Base-by-base conservation (phyloP, 2,797 vertebrate species). In the Pampus argenteus region DNA sequence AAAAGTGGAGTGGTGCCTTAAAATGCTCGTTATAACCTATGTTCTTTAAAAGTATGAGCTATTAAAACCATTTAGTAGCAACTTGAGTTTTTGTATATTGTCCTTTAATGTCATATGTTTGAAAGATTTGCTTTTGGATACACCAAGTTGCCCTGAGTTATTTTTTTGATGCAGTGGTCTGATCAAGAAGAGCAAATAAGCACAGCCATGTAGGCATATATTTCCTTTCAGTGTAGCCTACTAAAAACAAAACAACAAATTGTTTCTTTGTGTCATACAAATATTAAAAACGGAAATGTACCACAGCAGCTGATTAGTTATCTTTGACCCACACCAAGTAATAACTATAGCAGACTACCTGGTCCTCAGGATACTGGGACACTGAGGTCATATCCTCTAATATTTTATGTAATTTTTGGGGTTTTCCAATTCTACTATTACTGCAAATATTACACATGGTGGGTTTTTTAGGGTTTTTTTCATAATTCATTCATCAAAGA, bases 1-100 rank as follows among this genome's bases (percentile, higher is more conserved):
- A 18, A 36, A 26, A 3, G n/a, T 56, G 3, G 18, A 28, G 2
- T 74, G 76, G 1, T 78, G 59, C 73, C 2, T 84, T 82, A 48
- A 83, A 2, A 61, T 48, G 36, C 17, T 29, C 23, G 2, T 13
- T 44, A 48, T n/a, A 60, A 56, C 3, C 11, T n/a, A 3, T 2
- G 23, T 3, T 0, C 0, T 20, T 57, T 31, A 4, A 1, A 54
- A 8, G 10, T 13, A n/a, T 51, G 2, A 18, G 6, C 2, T 51
- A 50, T 7, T 1, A 28, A 13, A 49, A 9, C 17, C 2, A 40
- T 11, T 20, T 9, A 2, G 28, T 36, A 36, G 34, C 1, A 13
- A 31, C 29, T 31, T 1, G 1, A 9, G 29, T 9, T 9, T 31
- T 31, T 31, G 29, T 9, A 36, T 36, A 4, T 11, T 36, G 34